A percentile compares a stretch with the other conserved stretches of the same genome.
These are phyloP conservation scores for Mastomys natalensis DNA, from an alignment of 2,113 vertebrate species.

Conservation along the genomic window DNA sequence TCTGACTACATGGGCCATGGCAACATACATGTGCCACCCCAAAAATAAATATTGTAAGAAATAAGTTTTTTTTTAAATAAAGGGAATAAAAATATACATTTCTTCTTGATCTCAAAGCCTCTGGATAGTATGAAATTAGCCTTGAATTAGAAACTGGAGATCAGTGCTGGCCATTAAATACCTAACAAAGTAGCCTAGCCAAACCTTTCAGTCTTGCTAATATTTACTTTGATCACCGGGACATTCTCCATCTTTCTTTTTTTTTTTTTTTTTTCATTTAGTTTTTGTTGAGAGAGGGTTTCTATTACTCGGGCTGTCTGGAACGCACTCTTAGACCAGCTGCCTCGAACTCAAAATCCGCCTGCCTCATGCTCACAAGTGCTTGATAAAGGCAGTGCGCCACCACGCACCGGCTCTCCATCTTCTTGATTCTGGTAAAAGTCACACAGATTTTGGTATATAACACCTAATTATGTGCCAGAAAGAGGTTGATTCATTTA, in stretches of 20 bases:
- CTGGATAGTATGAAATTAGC: not conserved
- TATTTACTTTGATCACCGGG: not conserved
- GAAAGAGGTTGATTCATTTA: not conserved
- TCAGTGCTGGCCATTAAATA: not conserved
- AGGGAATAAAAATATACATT: not conserved
- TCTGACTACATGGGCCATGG: not conserved
- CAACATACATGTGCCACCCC: not conserved
- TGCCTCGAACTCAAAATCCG: no score
- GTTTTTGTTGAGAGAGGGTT: no score
- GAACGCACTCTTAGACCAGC: no score
- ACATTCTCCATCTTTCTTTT: not conserved
- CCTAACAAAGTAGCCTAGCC: not conserved
- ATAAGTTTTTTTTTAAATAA: not conserved
- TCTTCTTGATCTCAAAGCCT: not conserved
- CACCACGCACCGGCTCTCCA: no score
- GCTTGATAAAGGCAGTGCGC: no score
- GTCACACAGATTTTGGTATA: not conserved
- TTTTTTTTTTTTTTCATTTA: no score
- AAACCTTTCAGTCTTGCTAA: not conserved
- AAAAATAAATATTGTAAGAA: not conserved
- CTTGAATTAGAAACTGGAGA: not conserved
- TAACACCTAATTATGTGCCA: not conserved
- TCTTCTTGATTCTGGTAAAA: slow-evolving; percentile 3
- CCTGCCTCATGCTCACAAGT: no score
- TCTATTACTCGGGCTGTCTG: no score